Base-by-base conservation (phyloP, 1,140 invertebrate species). In the Atta cephalotes region DNA sequence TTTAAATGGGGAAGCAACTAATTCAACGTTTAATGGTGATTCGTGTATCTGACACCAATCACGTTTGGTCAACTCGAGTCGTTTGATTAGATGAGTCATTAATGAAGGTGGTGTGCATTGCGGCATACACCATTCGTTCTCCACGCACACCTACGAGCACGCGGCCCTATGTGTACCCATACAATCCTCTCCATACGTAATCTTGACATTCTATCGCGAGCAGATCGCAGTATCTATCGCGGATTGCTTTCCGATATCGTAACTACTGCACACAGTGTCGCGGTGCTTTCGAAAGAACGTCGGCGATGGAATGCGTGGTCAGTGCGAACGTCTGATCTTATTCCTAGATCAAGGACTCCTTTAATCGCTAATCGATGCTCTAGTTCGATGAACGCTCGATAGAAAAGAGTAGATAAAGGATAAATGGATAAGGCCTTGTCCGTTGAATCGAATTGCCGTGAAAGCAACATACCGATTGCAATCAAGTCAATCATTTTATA, bases 51-150 rank as follows among this genome's bases (percentile, higher is more conserved):
- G 70, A 70, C 82, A 79, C 66, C 66, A 58, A 68, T 77, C 76
- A 78, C 77, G 88, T 88, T n/a, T 70, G 53, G 28, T 31, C 79
- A 35, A 81, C 49, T 81, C 51, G 79, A 82, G 21, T 74, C 25
- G 39, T 60, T 84, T 68, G 82, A 88, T 85, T 82, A 87, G 91
- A 91, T 92, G 90, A 92, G 84, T 92, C 92, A 92, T 92, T 92
- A 92, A 92, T 87, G 91, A 92, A 91, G 91, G 88, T 86, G 88
- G 87, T 81, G 81, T 84, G 85, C 86, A 85, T 88, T 91, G 89
- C 91, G 81, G 91, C 80, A 91, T 85, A 80, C 71, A 82, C 65
- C 89, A 21, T 63, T 85, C 80, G 56, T 56, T 71, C 85, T 72
- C 70, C 12, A 58, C 56, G 63, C 89, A 49, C 82, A 74, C 77